These are phyloP conservation scores for Synergus laeviventris DNA, from an alignment of 2,888 invertebrate genomes.

Conservation along the genomic window DNA sequence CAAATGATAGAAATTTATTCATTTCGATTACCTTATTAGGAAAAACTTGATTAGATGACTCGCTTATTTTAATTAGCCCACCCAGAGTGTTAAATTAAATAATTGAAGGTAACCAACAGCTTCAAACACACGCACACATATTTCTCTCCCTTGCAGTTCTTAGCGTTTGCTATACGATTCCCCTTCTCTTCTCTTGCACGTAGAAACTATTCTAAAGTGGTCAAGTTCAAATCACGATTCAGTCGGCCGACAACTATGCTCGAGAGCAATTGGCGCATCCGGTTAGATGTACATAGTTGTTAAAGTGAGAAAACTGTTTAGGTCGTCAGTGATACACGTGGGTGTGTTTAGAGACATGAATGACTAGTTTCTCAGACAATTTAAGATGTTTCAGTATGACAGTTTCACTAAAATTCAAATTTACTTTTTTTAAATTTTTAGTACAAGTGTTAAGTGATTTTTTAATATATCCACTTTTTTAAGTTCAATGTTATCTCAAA, in stretches of 20 bases:
- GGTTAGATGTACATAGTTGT: conserved; percentile 10
- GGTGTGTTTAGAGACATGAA: conserved; percentile 13
- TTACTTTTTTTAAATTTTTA: no score
- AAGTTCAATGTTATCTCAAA: no score
- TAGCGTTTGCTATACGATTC: conserved; percentile 24
- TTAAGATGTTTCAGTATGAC: not conserved
- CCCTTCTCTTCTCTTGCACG: conserved; percentile 43
- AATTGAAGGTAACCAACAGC: conserved; percentile 31
- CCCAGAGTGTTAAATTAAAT: conserved; percentile 28
- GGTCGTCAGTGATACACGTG: conserved; percentile 21
- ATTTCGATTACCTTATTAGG: not conserved
- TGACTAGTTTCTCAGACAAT: not conserved
- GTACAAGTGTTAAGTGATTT: no score
- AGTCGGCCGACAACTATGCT: conserved; percentile 66
- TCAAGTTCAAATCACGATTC: conserved; percentile 70
- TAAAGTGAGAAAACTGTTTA: conserved; percentile 20
- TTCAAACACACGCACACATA: no score
- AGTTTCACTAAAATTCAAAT: no score
- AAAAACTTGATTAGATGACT: conserved; percentile 15
- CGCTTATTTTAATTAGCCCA: conserved; percentile 21
- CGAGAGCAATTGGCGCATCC: conserved; percentile 57
- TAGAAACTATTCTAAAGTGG: conserved; percentile 58
- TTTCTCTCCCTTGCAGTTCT: not conserved
- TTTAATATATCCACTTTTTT: no score
- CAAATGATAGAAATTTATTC: conserved; percentile 16